Base-by-base conservation (phyloP, 2,888 invertebrate genomes). In the Tachystola acroxantha region DNA sequence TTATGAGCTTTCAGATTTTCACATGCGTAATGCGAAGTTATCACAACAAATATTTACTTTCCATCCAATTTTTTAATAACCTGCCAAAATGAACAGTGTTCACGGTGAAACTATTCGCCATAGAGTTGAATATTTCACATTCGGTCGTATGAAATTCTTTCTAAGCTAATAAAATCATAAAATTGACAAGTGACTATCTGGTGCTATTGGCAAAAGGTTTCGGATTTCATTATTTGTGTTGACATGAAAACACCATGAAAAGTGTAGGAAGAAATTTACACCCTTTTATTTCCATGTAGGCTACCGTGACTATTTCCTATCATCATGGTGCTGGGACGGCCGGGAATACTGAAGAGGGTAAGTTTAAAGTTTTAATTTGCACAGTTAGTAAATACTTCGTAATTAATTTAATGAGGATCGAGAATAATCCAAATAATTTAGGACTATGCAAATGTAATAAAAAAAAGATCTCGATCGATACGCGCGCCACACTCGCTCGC, bases 11-110 rank as follows among this genome's bases (percentile, higher is more conserved):
- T n/a, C n/a, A 16, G 16, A 3, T 27, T 27, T 11, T 27, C 27
- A 26, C 28, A 34, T 34, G 39, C 34, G 28, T 28, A 10, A 24
- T 9, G 11, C 34, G 10, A 7, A 45, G 45, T 47, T 59, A 63
- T 62, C 64, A 56, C 52, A 56, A 50, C 64, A 65, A 73, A 72
- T 71, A 68, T 67, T 69, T 64, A 58, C 63, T n/a, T 48, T 59
- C 45, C 55, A 45, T 51, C 53, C 48, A 56, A 60, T 59, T 53
- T 42, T 37, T 53, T 57, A 46, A 43, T 46, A 71, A 22, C 37
- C 72, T 57, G 41, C 47, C 36, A 60, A 63, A 59, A 50, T 48
- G 33, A 58, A 50, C 49, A 50, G 50, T 13, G 10, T 24, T 14
- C 28, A 22, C 7, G 1, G 7, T 7, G 9, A 1, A 3, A n/a